Conservation (phyloP, 2,113 vertebrate genomes). For the Apodemus sylvaticus region DNA sequence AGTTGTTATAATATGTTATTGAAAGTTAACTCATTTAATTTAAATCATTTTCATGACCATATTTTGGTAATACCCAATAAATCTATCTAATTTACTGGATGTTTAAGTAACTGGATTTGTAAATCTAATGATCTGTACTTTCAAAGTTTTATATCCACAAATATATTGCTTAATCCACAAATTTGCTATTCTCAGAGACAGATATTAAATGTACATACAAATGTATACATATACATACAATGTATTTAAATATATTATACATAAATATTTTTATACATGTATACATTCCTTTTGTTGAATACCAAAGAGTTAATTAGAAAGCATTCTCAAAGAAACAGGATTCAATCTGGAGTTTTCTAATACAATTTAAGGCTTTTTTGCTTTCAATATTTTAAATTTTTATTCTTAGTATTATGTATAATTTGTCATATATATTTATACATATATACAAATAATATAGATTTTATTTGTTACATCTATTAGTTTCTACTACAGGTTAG, state of each 20-base stretch:
- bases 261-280: too few species aligned
- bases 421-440: background rate
- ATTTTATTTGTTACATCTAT: too few species aligned
- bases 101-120: background rate
- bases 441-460: too few species aligned
- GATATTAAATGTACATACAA: background rate
- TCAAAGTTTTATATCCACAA: background rate
- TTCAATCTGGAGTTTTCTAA: too few species aligned
- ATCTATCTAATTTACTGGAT: background rate
- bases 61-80: background rate
- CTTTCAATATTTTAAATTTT: background rate
- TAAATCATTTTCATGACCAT: background rate
- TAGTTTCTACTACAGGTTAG: too few species aligned
- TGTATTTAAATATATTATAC: background rate
- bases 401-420: background rate
- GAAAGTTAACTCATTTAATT: background rate
- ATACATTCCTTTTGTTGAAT: too few species aligned
- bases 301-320: background rate
- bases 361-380: too few species aligned
- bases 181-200: background rate
- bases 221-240: background rate
- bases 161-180: background rate
- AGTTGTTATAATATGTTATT: background rate
- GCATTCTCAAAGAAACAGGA: background rate
- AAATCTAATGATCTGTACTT: background rate